Base-by-base conservation (phyloP, 2,113 vertebrate species). In the Penelope pileata region DNA sequence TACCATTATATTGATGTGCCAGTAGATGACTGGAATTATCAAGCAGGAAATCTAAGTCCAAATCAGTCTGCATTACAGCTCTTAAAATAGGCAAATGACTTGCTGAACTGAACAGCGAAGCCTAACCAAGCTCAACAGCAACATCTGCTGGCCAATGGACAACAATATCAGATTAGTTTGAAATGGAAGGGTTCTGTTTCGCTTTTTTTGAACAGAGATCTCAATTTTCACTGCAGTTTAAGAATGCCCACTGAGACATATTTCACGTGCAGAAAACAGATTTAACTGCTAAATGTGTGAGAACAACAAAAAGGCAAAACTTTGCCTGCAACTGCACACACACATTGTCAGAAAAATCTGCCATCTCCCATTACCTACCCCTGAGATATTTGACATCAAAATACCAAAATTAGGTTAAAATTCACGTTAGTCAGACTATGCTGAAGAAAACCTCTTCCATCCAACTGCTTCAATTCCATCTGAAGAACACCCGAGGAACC, bases 41-140 rank as follows among this genome's bases (percentile, higher is more conserved):
- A 96, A 92, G 63, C 40, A 92, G 73, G 76, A 95, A 86, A 86
- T 48, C 58, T 73, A 66, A 38, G 9, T 82, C 81, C 83, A 75
- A 62, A 79, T 72, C 75, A 83, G 76, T 21, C 50, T 69, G 53
- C 67, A 72, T 60, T 83, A 91, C 1, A 84, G 88, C 47, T 88
- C 78, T 70, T 79, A 78, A 29, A 96, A 95, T 9, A 93, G 67
- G 59, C 50, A 77, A 80, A 74, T 48, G 34, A 80, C 59, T 69
- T 22, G 5, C 87, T 21, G 36, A 92, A 68, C 62, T 18, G 60
- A 6, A 74, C 10, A 21, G 29, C 3, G 7, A 74, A 58, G 36
- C 36, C 70, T 45, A 91, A 50, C 30, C 40, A 90, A 97, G 95
- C 95, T 94, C 97, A 96, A 97, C 66, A 96, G 96, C 96, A 96